Evolutionary conservation across 2,888 invertebrate genomes (phyloP), one percentile per base, ranked within the genome.

Genomic region (Lasioglossum lativentre): DNA sequence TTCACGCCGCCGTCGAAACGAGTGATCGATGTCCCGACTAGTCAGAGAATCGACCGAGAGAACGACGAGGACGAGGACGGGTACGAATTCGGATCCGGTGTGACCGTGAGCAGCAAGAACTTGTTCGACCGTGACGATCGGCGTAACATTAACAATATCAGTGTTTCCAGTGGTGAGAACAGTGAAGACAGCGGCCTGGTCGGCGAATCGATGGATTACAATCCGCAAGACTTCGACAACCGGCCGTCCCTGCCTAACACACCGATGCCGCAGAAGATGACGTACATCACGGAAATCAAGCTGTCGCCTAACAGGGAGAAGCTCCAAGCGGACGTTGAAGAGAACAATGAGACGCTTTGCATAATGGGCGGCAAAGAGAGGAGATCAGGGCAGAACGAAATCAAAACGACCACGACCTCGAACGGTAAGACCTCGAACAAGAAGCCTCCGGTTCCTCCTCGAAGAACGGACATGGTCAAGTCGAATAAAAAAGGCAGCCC

Each of bases 261-360:
- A 0, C 95, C 95, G 2, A 93, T 95, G 88, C 95, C 95, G 72
- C 95, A 95, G 19, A 95, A 95, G 56, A 94, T 96, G 91, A 97
- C 97, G 42, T 97, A 97, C 92, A 96, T 97, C 52, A 97, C 97
- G 66, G 97, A 97, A 95, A 97, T 97, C 82, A 97, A 97, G 95
- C 97, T 97, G 0, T 95, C 96, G 0, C 92, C 95, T 3, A 94
- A 92, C 63, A 91, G 91, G 16, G 94, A 93, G 30, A 91, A 93
- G 10, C 75, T 86, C 19, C 90, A 75, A 6, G 90, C 85, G 6
- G 68, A 38, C 1, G 86, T 85, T 0, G 86, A 83, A 30, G 89
- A 90, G 19, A 90, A 82, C 47, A 91, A 88, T 4, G 91, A 93
- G 38, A 88, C 88, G 8, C 88, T 88, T 6, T 84, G 89, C 12